These are phyloP conservation scores for Ctenomys sociabilis DNA, from an alignment of 2,113 vertebrate genomes.

Conservation along the genomic window DNA sequence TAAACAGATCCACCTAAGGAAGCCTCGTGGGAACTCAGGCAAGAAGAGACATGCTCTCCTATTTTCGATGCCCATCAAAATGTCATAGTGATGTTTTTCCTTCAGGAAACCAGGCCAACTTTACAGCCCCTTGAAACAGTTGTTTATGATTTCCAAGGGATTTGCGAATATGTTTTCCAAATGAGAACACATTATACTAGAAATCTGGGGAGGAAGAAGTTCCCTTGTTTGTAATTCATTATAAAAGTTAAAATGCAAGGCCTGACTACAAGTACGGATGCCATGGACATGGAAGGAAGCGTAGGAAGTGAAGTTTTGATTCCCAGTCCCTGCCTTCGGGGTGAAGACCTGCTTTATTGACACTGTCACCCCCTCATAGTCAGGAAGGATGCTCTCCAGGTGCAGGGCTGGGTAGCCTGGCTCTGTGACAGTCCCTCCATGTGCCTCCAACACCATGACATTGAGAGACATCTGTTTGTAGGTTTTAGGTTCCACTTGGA, in stretches of 20 bases:
- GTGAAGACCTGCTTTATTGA: neutral
- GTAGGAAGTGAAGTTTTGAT: neutral
- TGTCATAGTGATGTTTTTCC: neutral
- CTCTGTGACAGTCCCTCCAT: conserved; percentile 56
- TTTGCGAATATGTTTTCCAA: neutral
- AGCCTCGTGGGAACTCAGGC: neutral
- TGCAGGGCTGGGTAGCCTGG: conserved; percentile 51
- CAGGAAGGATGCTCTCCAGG: conserved; percentile 62
- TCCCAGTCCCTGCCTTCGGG: neutral
- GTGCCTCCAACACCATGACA: conserved; percentile 37
- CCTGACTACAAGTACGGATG: neutral
- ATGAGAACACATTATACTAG: neutral
- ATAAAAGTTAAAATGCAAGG: conserved; percentile 40
- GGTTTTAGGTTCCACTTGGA: conserved; percentile 74
- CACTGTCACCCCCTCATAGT: neutral
- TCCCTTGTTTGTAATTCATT: neutral
- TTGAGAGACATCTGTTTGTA: conserved; percentile 64
- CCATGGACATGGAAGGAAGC: neutral
- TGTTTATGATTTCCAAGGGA: conserved; percentile 16
- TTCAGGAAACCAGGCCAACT: conserved; percentile 39
- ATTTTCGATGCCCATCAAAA: conserved; percentile 14
- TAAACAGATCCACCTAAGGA: neutral
- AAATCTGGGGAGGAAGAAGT: neutral
- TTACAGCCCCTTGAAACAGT: neutral
- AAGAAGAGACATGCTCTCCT: neutral